Evolutionary conservation across 2,797 vertebrate species (phyloP).

Genomic region (Gambusia yucatana): DNA sequence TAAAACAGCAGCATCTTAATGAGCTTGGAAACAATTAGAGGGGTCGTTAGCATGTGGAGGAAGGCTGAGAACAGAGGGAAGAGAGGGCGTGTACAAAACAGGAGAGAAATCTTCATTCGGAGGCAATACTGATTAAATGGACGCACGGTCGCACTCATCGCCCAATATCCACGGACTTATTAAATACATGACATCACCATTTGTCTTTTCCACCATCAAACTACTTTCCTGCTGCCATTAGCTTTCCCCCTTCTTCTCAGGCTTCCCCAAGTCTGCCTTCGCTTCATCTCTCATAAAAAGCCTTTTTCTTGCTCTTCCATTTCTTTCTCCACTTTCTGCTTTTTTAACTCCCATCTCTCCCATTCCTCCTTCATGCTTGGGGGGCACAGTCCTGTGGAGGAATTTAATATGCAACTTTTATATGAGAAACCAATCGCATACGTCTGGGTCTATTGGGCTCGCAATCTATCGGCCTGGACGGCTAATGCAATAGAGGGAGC

Average conservation of each 20-base stretch:
- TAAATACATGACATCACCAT: conserved; percentile 80
- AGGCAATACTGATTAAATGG: conserved; percentile 82
- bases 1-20: conserved; percentile 81
- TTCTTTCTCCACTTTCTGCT: conserved; percentile 67
- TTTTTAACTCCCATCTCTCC: conserved; percentile 71
- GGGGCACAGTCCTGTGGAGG: conserved; percentile 84
- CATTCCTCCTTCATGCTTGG: conserved; percentile 76
- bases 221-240: conserved; percentile 71
- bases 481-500: conserved; percentile 85
- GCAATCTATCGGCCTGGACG: conserved; percentile 86
- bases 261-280: conserved; percentile 63
- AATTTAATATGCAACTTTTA: conserved; percentile 90
- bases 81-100: conserved; percentile 50
- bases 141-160: conserved; percentile 74
- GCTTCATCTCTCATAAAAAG: conserved; percentile 75
- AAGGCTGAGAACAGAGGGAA: conserved; percentile 62
- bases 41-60: conserved; percentile 70
- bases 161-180: conserved; percentile 80
- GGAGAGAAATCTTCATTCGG: conserved; percentile 80
- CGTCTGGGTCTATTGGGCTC: conserved; percentile 85
- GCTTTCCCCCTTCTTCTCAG: conserved; percentile 52
- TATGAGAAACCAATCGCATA: conserved; percentile 87
- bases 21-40: conserved; percentile 82
- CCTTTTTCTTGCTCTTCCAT: conserved; percentile 69
- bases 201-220: conserved; percentile 74